Evolutionary conservation across 2,797 vertebrate species (phyloP).

Genomic region (Malurus splendens): DNA sequence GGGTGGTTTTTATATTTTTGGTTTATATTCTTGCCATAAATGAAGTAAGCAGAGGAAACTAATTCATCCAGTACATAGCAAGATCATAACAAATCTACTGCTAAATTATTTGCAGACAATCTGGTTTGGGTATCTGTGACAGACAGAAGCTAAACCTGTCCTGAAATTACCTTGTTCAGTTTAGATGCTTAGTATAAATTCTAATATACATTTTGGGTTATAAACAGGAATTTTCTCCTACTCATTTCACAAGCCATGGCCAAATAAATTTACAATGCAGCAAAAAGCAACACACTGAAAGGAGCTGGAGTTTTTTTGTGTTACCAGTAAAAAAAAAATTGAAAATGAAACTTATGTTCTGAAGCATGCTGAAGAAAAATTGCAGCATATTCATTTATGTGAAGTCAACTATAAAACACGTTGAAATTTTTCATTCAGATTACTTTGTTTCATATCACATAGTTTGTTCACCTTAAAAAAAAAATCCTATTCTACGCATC

Average conservation of each 20-base stretch:
- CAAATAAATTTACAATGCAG: neutral
- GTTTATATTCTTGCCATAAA: neutral
- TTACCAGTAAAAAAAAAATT: neutral
- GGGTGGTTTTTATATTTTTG: neutral
- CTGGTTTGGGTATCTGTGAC: neutral
- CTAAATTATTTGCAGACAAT: constrained; percentile 19
- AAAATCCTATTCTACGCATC: neutral
- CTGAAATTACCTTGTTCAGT: constrained; percentile 11
- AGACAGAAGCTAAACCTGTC: neutral
- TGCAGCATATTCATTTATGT: neutral
- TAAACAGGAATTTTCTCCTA: constrained; percentile 35
- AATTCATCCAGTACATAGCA: neutral
- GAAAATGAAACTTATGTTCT: neutral
- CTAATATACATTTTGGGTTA: neutral
- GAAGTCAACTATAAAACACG: constrained; percentile 3
- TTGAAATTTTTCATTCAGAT: neutral
- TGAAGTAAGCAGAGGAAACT: neutral
- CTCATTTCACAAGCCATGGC: constrained; percentile 6
- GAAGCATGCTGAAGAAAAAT: neutral
- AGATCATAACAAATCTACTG: neutral
- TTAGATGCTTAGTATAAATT: constrained; percentile 8
- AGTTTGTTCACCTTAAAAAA: neutral
- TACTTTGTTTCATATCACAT: neutral
- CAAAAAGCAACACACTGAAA: neutral
- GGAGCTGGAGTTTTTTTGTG: neutral